Base-by-base conservation (phyloP, 1,140 invertebrate species). In the Ridgeia piscesae region DNA sequence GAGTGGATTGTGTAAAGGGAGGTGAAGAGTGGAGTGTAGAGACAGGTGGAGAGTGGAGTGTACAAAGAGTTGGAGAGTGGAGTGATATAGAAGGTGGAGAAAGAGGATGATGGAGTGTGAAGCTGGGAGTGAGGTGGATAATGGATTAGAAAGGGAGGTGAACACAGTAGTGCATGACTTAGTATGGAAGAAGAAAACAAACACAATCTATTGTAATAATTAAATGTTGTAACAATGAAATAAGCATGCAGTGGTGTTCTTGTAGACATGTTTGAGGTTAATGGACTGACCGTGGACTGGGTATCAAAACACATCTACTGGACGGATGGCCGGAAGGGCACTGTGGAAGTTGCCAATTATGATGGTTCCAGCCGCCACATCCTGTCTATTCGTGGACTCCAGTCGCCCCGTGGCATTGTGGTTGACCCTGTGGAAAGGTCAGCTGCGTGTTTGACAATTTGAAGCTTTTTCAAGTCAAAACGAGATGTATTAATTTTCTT, bases 281-380 rank as follows among this genome's bases (percentile, higher is more conserved):
- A 99, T 96, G 98, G 99, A 34, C 95, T 99, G 92, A 97, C 98
- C 9, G 96, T 99, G 31, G 99, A 99, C 96, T 98, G 98, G 97
- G 96, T 98, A 42, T 97, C 98, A 0, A 96, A 98, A 94, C 98
- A 98, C 93, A 97, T 99, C 91, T 99, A 98, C 95, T 99, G 99
- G 98, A 98, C 98, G 0, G 99, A 99, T 96, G 98, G 98, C 0
- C 97, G 97, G 9, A 98, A 98, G 94, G 97, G 97, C 92, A 98
- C 97, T 0, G 97, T 99, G 93, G 98, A 98, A 96, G 98, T 99
- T 33, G 98, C 98, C 2, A 98, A 97, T 95, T 96, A 99, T 34
- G 97, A 98, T 92, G 97, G 97, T 77, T 97, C 97, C 17, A 96
- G 97, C 93, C 95, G 96, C 93, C 97, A 97, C 93, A 96, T 98